phyloP scores from a whole-genome alignment of 2,797 vertebrate genomes.

The Artibeus lituratus region DNA sequence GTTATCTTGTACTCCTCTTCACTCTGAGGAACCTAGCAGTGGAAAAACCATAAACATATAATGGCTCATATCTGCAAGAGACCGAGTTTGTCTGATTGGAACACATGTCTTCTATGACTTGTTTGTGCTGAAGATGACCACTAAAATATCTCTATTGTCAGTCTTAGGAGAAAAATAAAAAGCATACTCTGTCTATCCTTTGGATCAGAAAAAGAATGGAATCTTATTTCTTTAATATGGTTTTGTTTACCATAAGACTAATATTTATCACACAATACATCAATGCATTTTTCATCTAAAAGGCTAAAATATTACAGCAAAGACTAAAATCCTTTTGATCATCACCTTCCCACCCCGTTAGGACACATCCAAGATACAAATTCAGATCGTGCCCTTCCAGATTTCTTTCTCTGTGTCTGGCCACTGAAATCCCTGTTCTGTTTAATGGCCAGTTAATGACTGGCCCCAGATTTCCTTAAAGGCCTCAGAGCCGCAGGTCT shows the following conservation, averaged over 20 bases:
- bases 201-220: background rate
- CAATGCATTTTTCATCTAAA: background rate
- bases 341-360: background rate
- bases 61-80: background rate
- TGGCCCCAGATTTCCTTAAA: background rate
- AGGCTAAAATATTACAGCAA: background rate
- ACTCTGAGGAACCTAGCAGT: background rate
- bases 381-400: background rate
- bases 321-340: background rate
- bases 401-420: background rate
- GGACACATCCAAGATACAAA: background rate
- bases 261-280: background rate
- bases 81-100: background rate
- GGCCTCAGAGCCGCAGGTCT: background rate
- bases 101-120: background rate
- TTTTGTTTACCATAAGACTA: background rate
- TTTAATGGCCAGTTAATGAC: background rate
- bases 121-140: background rate
- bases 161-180: background rate
- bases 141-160: background rate
- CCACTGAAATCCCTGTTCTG: background rate
- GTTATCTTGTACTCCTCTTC: background rate
- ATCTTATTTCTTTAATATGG: background rate
- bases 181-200: background rate
- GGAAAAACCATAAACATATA: background rate